These are phyloP conservation scores for Oxygymnocypris stewartii DNA, from an alignment of 2,113 vertebrate species.

Conservation along the genomic window DNA sequence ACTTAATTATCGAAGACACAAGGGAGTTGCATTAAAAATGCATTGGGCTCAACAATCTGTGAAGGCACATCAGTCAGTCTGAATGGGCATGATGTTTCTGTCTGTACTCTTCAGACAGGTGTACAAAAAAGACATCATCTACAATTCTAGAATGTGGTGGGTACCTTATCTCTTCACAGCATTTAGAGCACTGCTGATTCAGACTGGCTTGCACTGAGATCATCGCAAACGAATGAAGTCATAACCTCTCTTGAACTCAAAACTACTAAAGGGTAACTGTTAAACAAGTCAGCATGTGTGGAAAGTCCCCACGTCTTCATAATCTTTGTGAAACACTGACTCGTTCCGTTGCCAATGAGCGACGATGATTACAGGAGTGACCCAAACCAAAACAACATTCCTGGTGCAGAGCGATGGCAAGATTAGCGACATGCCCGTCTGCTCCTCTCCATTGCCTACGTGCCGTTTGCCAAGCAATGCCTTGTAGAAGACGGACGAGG, in stretches of 20 bases:
- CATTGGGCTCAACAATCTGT: neutral
- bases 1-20: neutral
- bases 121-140: slow-evolving; percentile 10
- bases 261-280: slow-evolving; percentile 28
- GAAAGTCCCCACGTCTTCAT: slow-evolving; percentile 51
- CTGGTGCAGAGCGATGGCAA: slow-evolving; percentile 48
- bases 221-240: slow-evolving; percentile 38
- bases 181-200: slow-evolving; percentile 5
- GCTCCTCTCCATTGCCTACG: slow-evolving; percentile 52
- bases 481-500: slow-evolving; percentile 30
- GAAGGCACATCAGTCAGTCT: neutral
- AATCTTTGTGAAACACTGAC: slow-evolving; percentile 22
- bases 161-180: neutral
- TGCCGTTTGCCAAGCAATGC: slow-evolving; percentile 51
- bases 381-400: slow-evolving; percentile 58
- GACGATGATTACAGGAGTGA: slow-evolving; percentile 52
- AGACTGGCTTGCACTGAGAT: slow-evolving; percentile 19
- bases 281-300: slow-evolving; percentile 40
- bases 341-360: slow-evolving; percentile 42
- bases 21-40: neutral
- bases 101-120: slow-evolving; percentile 5
- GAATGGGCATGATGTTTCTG: neutral
- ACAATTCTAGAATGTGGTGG: neutral
- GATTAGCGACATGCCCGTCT: slow-evolving; percentile 52
- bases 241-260: slow-evolving; percentile 27